Evolutionary conservation across 2,113 vertebrate genomes (phyloP), one percentile per base, ranked within the genome.

Genomic region (Pachypanchax playfairii): DNA sequence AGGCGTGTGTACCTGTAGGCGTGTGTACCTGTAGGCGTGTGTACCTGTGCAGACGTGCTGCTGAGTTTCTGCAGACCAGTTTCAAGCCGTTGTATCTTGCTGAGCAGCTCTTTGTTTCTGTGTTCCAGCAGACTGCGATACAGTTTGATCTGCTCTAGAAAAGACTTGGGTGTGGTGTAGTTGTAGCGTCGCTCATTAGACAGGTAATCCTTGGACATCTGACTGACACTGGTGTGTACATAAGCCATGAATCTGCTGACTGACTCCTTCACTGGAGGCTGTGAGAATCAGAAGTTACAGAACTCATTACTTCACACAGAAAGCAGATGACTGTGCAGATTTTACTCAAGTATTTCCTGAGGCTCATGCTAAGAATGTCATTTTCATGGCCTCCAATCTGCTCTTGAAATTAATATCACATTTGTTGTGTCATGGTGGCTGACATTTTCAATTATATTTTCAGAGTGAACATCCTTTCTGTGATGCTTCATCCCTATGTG

Each of bases 151-250:
- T 98, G 96, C 83, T 97, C 96, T 79, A 99, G 94, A 84, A 98
- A 99, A 0, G 97, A 98, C 72, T 98, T 99, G 24, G 97, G 96
- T 0, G 97, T 98, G 35, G 96, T 98, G 85, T 97, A 97, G 88
- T 98, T 98, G 80, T 94, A 94, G 22, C 94, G 92, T 1, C 94
- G 92, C 64, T 99, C 96, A 0, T 93, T 95, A 75, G 79, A 86
- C 70, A 97, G 90, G 70, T 97, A 98, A 47, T 91, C 74, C 50
- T 70, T 94, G 15, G 96, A 99, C 6, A 77, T 67, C 41, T 92
- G 87, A 3, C 95, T 97, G 79, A 98, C 96, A 3, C 93, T 98
- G 5, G 77, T 85, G 82, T 99, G 97, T n/a, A 98, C 91, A 0
- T 94, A 94, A 1, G 96, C 95, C 97, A 96, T 96, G 87, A 97